A percentile compares a stretch with the other conserved stretches of the same genome.
phyloP scores from a whole-genome alignment of 2,113 vertebrate species.

The Oryzias melastigma region DNA sequence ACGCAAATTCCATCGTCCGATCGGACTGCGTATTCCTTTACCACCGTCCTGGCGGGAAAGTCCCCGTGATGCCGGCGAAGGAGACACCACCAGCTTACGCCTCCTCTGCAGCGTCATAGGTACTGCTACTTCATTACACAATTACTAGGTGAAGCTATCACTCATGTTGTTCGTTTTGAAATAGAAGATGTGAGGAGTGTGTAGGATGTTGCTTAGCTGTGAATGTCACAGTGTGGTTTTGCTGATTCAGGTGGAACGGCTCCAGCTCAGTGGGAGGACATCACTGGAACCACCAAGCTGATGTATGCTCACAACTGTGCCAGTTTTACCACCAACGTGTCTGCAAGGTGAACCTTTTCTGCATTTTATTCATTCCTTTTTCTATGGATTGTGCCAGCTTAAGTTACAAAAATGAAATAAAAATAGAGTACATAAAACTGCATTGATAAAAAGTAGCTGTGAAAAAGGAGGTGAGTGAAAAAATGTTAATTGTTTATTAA shows the following conservation, averaged over 20 bases:
- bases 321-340: slow-evolving; percentile 98
- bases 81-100: slow-evolving; percentile 94
- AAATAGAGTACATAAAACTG: too few species aligned
- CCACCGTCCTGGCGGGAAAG: slow-evolving; percentile 97
- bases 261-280: slow-evolving; percentile 97
- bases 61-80: slow-evolving; percentile 88
- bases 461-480: too few species aligned
- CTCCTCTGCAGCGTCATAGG: slow-evolving; percentile 97
- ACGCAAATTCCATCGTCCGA: slow-evolving; percentile 96
- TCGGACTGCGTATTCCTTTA: slow-evolving; percentile 90
- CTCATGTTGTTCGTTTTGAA: not conserved
- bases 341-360: slow-evolving; percentile 85
- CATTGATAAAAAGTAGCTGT: too few species aligned
- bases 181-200: not conserved
- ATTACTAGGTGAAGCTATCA: too few species aligned
- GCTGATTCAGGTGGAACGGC: slow-evolving; percentile 87
- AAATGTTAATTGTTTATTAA: too few species aligned
- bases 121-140: slow-evolving; percentile 49
- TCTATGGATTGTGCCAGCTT: not conserved
- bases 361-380: not conserved
- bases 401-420: too few species aligned
- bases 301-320: slow-evolving; percentile 92
- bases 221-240: slow-evolving; percentile 25
- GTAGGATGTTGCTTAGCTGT: not conserved
- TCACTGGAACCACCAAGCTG: slow-evolving; percentile 96